phyloP scores from a whole-genome alignment of 2,113 vertebrate species.

The Tyrannus savana region DNA sequence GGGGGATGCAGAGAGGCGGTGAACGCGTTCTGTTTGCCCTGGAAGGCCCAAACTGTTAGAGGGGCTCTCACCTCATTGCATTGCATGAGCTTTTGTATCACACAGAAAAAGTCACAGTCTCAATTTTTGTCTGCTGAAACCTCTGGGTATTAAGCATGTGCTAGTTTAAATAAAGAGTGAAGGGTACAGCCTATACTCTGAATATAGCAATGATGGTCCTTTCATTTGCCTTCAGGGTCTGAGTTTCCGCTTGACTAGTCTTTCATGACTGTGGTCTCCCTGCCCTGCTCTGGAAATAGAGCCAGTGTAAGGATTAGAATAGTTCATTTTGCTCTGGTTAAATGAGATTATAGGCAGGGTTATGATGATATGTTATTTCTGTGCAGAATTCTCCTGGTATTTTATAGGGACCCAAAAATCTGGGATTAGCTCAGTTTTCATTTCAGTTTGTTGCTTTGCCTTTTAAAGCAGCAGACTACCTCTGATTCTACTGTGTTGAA shows the following conservation, averaged over 20 bases:
- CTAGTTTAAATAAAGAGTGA: neutral
- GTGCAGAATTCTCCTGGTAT: neutral
- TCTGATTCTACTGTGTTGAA: neutral
- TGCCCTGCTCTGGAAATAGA: neutral
- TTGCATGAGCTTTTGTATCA: neutral
- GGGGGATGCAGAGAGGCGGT: rapidly evolving
- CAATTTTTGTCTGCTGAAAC: neutral
- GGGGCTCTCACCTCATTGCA: neutral
- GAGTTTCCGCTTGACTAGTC: neutral
- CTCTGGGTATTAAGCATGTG: neutral
- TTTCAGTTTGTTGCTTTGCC: neutral
- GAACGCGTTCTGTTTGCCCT: rapidly evolving
- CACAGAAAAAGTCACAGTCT: neutral
- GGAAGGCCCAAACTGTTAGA: neutral
- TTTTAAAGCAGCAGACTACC: slow-evolving; percentile 6
- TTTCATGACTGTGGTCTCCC: neutral
- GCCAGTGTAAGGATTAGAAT: neutral
- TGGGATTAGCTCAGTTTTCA: slow-evolving; percentile 44
- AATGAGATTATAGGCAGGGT: slow-evolving; percentile 24
- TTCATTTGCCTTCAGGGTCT: neutral
- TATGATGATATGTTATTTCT: neutral
- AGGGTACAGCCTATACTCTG: neutral
- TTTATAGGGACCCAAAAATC: neutral
- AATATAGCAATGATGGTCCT: neutral
- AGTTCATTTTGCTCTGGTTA: neutral